Conservation (phyloP, 2,797 vertebrate genomes). For the Neosalanx taihuensis region DNA sequence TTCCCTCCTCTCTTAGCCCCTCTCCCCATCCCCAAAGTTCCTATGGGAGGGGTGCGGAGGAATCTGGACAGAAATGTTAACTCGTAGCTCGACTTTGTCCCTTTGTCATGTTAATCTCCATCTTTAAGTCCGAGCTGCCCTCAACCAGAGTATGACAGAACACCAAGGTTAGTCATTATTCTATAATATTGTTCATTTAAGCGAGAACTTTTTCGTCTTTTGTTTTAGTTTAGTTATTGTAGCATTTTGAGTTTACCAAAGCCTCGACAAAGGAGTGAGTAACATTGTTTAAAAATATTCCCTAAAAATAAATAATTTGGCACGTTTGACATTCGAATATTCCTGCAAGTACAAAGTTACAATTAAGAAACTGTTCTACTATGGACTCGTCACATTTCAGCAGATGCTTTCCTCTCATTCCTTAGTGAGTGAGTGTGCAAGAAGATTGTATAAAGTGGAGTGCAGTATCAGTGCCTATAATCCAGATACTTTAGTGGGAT, state of each 20-base stretch:
- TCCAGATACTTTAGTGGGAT: no score
- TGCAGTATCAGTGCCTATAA: no score
- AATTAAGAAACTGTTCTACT: no score
- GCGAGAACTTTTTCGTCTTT: not conserved
- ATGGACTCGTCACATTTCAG: no score
- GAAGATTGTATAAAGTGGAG: no score
- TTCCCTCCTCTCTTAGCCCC: not conserved
- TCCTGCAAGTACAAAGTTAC: no score
- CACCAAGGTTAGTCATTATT: slow-evolving; percentile 58
- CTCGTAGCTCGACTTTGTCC: slow-evolving; percentile 52
- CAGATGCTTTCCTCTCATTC: no score
- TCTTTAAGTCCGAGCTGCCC: slow-evolving; percentile 16
- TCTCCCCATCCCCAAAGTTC: not conserved
- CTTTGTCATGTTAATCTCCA: slow-evolving; percentile 71
- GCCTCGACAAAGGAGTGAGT: not conserved
- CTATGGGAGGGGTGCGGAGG: slow-evolving; percentile 47
- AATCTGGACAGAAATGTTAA: slow-evolving; percentile 42
- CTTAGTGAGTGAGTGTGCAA: no score
- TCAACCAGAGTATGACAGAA: slow-evolving; percentile 47
- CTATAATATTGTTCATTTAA: slow-evolving; percentile 13
- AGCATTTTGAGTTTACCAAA: not conserved
- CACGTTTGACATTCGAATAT: no score
- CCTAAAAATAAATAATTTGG: no score
- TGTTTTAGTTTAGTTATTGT: not conserved
- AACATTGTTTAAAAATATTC: no score